These are phyloP conservation scores for Podargus strigoides DNA, from an alignment of 2,797 vertebrate genomes.

Conservation along the genomic window DNA sequence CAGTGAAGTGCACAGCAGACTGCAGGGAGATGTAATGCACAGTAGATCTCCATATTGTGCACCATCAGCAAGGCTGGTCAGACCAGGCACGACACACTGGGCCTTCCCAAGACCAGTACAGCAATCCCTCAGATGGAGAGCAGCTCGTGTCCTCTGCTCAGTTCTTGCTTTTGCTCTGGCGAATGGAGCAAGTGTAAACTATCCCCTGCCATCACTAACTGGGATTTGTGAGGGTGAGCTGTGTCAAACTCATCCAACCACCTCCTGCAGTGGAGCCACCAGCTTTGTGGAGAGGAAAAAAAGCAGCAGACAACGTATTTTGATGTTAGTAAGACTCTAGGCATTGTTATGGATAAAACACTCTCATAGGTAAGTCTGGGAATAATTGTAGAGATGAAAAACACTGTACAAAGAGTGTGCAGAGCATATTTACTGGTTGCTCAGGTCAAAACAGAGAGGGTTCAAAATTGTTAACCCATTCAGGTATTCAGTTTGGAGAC, in stretches of 20 bases:
- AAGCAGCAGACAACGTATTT: not conserved
- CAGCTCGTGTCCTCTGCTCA: accelerated
- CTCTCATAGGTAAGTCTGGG: not conserved
- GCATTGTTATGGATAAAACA: not conserved
- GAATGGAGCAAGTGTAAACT: accelerated
- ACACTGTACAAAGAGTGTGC: not conserved
- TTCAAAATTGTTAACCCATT: not conserved
- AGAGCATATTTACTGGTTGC: not conserved
- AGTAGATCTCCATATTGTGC: not conserved
- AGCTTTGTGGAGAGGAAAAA: not conserved
- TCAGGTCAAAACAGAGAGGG: not conserved
- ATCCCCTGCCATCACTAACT: not conserved
- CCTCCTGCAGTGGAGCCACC: not conserved
- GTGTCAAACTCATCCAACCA: not conserved
- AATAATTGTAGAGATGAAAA: not conserved
- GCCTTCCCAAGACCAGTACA: not conserved
- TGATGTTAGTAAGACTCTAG: not conserved
- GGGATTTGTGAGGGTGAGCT: not conserved
- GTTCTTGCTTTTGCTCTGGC: not conserved
- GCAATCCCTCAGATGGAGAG: too few species aligned
- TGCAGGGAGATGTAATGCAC: not conserved
- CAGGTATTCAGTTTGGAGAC: not conserved
- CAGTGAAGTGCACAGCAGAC: not conserved
- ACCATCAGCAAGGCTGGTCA: not conserved
- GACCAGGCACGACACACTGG: not conserved